These are phyloP conservation scores for Boulengeromyrus knoepffleri DNA, from an alignment of 2,113 vertebrate genomes.

Conservation along the genomic window DNA sequence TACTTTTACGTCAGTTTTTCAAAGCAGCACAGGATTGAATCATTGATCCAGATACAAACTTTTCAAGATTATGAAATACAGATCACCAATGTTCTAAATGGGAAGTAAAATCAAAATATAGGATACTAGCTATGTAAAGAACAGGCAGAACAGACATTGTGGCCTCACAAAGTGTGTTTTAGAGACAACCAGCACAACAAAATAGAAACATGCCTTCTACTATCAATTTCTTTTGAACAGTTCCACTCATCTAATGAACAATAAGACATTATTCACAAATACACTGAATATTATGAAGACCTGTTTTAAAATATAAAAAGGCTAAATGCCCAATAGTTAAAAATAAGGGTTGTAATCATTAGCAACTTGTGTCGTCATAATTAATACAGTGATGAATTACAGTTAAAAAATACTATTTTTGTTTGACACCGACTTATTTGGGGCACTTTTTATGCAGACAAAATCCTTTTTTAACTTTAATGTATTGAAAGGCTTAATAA, in stretches of 20 bases:
- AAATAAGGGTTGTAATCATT: neutral
- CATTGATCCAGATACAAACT: neutral
- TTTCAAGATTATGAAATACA: neutral
- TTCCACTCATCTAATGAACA: neutral
- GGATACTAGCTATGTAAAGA: neutral
- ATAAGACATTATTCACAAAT: neutral
- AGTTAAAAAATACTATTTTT: neutral
- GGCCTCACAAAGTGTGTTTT: neutral
- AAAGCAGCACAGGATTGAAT: neutral
- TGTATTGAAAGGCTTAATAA: neutral
- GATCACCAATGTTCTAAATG: neutral
- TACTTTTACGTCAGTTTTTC: neutral
- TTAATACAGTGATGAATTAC: neutral
- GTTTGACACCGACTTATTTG: neutral
- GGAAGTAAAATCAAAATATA: neutral
- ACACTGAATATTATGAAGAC: neutral
- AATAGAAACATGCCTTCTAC: neutral
- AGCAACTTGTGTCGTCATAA: neutral
- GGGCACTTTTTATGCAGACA: neutral
- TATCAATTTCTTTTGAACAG: neutral
- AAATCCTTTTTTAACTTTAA: neutral
- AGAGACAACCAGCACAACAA: neutral
- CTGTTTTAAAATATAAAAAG: neutral
- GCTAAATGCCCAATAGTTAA: neutral
- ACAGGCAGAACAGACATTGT: neutral